Conservation (phyloP, 1,140 invertebrate species). For the Solen grandis region DNA sequence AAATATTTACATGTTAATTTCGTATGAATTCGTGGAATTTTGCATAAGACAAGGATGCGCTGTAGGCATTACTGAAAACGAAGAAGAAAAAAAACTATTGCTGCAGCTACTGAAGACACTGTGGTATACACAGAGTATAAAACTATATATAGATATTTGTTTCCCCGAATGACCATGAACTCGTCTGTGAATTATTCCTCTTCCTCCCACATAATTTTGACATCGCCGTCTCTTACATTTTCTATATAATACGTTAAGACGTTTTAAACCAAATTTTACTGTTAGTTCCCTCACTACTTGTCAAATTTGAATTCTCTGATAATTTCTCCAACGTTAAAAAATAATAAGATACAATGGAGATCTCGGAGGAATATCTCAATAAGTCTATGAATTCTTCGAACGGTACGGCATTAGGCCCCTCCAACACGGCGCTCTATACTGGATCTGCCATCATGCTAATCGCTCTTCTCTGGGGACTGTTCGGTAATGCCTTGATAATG, state of each 20-base stretch:
- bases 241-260: not conserved
- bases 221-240: not conserved
- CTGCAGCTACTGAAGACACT: too few relatives aligned
- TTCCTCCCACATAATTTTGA: too few relatives aligned
- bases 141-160: too few relatives aligned
- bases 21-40: too few relatives aligned
- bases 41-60: too few relatives aligned
- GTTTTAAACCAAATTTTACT: not conserved
- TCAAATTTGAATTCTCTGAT: not conserved
- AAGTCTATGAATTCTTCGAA: not conserved
- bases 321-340: not conserved
- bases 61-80: too few relatives aligned
- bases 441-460: slow-evolving; percentile 74
- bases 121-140: too few relatives aligned
- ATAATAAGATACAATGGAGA: not conserved
- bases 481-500: slow-evolving; percentile 74
- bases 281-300: not conserved
- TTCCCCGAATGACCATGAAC: too few relatives aligned
- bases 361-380: not conserved
- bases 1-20: too few relatives aligned
- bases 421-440: slow-evolving; percentile 67
- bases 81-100: too few relatives aligned
- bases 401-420: slow-evolving; percentile 54
- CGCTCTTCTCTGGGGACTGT: slow-evolving; percentile 70
- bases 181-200: too few relatives aligned